Evolutionary conservation across 2,113 vertebrate species (phyloP).

Genomic region (Montifringilla adamsi): DNA sequence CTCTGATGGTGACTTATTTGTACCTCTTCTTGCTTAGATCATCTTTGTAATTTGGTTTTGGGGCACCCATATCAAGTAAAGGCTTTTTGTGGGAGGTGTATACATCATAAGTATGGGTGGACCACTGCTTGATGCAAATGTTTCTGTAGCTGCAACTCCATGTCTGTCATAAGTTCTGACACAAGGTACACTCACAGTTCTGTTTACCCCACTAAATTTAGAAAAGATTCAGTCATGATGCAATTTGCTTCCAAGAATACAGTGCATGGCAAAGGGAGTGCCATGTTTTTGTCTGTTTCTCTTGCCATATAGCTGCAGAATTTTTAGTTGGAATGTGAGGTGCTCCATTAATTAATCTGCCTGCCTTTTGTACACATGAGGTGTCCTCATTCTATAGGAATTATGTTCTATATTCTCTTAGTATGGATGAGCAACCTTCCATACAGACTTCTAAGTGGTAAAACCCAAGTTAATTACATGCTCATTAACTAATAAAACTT

Average conservation of each 20-base stretch:
- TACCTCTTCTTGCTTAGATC: background rate
- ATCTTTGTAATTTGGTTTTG: background rate
- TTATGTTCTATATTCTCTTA: background rate
- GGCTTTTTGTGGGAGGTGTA: background rate
- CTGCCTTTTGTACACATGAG: background rate
- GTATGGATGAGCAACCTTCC: background rate
- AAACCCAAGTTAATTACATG: background rate
- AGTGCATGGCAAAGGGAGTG: background rate
- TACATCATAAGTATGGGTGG: accelerated
- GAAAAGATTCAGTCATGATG: background rate
- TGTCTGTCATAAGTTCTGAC: background rate
- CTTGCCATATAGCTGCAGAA: background rate
- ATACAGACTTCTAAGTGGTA: background rate
- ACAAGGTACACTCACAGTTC: background rate
- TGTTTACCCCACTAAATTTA: background rate
- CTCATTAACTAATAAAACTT: background rate
- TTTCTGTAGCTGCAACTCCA: background rate
- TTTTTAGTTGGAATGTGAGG: background rate
- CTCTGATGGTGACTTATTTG: background rate
- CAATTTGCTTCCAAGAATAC: background rate
- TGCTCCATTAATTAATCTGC: background rate
- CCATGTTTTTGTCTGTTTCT: background rate
- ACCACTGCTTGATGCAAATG: background rate
- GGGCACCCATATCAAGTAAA: background rate
- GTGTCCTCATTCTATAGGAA: background rate